A percentile compares a stretch with the other conserved stretches of the same genome.
These are phyloP conservation scores for Peromyscus maniculatus DNA, from an alignment of 2,113 vertebrate genomes.

Conservation along the genomic window DNA sequence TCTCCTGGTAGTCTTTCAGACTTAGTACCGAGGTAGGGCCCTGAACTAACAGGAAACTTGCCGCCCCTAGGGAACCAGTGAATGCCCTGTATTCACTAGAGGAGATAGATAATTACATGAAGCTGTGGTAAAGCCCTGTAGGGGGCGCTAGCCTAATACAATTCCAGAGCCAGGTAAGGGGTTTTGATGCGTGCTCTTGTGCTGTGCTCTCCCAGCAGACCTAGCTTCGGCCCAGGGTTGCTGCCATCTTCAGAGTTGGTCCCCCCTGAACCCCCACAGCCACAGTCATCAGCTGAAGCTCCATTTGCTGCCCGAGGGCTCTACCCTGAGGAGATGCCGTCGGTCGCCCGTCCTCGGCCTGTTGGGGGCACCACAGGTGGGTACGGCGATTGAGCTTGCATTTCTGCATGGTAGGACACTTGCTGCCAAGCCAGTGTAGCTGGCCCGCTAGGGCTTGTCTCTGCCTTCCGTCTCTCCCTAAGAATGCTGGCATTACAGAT, in stretches of 20 bases:
- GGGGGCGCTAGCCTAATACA: neutral
- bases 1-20: neutral
- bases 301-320: conserved; percentile 92
- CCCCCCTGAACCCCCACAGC: conserved; percentile 88
- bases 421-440: neutral
- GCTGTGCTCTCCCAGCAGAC: conserved; percentile 87
- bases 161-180: neutral
- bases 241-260: conserved; percentile 91
- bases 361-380: conserved; percentile 96
- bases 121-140: neutral
- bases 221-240: conserved; percentile 90
- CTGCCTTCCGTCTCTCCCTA: neutral
- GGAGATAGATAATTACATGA: neutral
- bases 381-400: neutral
- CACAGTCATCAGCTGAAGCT: conserved; percentile 85
- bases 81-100: no score
- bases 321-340: conserved; percentile 92
- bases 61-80: neutral
- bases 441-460: neutral
- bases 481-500: neutral
- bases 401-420: neutral
- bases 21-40: neutral
- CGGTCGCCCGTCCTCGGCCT: conserved; percentile 94
- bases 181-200: conserved; percentile 33
- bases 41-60: neutral